phyloP scores from a whole-genome alignment of 1,140 invertebrate species.

The Trichogramma pretiosum region DNA sequence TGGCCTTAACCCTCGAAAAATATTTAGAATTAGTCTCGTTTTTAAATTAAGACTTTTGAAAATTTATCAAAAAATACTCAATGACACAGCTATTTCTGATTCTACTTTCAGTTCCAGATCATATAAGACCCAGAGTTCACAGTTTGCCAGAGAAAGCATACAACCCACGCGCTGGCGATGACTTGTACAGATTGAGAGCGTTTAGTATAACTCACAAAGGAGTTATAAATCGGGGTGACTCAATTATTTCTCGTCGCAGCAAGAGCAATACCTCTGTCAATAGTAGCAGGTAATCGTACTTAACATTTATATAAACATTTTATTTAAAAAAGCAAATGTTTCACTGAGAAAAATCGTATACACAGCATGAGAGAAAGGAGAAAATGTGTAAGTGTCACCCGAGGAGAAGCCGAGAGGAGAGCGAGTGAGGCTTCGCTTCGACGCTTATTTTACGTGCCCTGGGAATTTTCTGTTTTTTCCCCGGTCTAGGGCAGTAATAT shows the following conservation, averaged over 20 bases:
- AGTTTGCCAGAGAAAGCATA: slow-evolving; percentile 74
- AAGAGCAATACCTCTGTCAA: slow-evolving; percentile 77
- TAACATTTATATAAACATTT: background rate
- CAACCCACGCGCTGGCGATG: slow-evolving; percentile 70
- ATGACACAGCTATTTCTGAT: too few species aligned
- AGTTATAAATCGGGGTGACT: slow-evolving; percentile 83
- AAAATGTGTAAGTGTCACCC: too few species aligned
- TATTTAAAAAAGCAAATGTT: background rate
- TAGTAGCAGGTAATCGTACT: slow-evolving; percentile 58
- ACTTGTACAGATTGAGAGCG: slow-evolving; percentile 75
- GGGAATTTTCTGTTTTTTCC: too few species aligned
- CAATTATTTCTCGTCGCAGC: slow-evolving; percentile 71
- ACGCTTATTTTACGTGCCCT: too few species aligned
- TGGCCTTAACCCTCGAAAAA: too few species aligned
- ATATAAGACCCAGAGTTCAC: slow-evolving; percentile 71
- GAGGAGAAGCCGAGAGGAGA: background rate
- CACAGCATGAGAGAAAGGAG: too few species aligned
- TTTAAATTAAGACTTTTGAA: too few species aligned
- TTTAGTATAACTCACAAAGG: slow-evolving; percentile 84
- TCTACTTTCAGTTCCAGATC: slow-evolving; percentile 68
- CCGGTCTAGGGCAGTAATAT: too few species aligned
- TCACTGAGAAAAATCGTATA: background rate
- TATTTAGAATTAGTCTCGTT: too few species aligned
- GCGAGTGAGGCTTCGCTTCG: too few species aligned
- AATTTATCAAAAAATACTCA: too few species aligned